Evolutionary conservation across 1,140 invertebrate species (phyloP).

Genomic region (Scaptomyza hsui): DNA sequence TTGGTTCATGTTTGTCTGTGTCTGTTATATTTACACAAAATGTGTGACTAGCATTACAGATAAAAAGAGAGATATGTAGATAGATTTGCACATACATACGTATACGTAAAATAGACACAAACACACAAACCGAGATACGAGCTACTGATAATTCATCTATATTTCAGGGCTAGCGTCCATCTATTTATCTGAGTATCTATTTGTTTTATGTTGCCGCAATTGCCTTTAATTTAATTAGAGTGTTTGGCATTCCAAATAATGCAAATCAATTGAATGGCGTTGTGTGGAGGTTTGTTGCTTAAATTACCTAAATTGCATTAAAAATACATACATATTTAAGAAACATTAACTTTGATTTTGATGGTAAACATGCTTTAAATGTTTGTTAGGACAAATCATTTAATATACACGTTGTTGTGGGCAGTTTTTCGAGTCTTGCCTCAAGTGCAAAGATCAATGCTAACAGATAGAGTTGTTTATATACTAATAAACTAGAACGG

Average conservation of each 20-base stretch:
- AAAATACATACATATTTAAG: too few species aligned
- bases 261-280: conserved; percentile 27
- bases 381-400: too few species aligned
- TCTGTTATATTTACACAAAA: conserved; percentile 8
- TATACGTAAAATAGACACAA: too few species aligned
- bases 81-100: too few species aligned
- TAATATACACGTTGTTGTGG: conserved; percentile 15
- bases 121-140: background rate
- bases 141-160: background rate
- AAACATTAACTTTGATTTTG: background rate
- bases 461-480: conserved; percentile 56
- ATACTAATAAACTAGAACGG: conserved; percentile 33
- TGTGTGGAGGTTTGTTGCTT: background rate
- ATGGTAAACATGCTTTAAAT: background rate
- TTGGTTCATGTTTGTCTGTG: background rate
- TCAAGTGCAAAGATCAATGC: conserved; percentile 65
- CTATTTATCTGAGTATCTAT: conserved; percentile 49
- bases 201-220: conserved; percentile 51
- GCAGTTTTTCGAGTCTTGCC: conserved; percentile 12
- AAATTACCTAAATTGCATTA: too few species aligned
- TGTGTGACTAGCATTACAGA: conserved; percentile 3
- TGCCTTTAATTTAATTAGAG: conserved; percentile 70
- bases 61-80: background rate
- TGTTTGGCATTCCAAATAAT: conserved; percentile 36
- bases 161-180: background rate